These are phyloP conservation scores for zebrafish (Danio rerio) DNA, from an alignment of 2,113 vertebrate genomes.

Conservation along the genomic window DNA sequence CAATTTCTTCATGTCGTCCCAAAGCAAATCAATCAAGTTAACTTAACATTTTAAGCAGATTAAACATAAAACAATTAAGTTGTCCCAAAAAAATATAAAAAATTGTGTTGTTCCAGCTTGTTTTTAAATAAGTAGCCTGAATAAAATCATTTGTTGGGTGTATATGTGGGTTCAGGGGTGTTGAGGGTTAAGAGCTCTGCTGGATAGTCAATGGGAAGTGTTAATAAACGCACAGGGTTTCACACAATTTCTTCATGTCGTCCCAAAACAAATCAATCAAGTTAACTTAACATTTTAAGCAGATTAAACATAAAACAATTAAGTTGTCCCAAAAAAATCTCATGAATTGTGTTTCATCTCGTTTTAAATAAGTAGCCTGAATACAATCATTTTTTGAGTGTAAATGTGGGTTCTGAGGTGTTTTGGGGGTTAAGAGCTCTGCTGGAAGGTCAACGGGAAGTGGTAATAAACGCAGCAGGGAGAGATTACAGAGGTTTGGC, in stretches of 20 bases:
- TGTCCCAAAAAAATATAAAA: too few species aligned
- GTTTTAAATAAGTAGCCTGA: too few species aligned
- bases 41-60: too few species aligned
- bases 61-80: too few species aligned
- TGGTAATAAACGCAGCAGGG: background rate
- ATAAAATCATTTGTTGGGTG: background rate
- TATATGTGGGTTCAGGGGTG: background rate
- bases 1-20: too few species aligned
- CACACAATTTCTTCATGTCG: constrained; percentile 4
- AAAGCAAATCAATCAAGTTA: too few species aligned
- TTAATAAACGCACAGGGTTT: background rate
- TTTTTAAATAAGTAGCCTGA: too few species aligned
- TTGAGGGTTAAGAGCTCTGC: background rate
- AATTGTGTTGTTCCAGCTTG: too few species aligned
- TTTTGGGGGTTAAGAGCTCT: background rate
- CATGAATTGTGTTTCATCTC: too few species aligned
- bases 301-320: too few species aligned
- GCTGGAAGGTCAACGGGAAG: background rate
- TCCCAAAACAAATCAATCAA: constrained; percentile 20
- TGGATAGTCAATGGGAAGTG: background rate
- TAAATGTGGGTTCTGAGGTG: background rate
- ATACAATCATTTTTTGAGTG: background rate
- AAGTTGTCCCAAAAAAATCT: too few species aligned
- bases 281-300: background rate
- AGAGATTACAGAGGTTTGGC: background rate